Percentiles rank a stretch among this genome's conserved stretches.
Evolutionary conservation across 2,888 invertebrate species (phyloP).

Genomic region (Synanthedon tipuliformis): DNA sequence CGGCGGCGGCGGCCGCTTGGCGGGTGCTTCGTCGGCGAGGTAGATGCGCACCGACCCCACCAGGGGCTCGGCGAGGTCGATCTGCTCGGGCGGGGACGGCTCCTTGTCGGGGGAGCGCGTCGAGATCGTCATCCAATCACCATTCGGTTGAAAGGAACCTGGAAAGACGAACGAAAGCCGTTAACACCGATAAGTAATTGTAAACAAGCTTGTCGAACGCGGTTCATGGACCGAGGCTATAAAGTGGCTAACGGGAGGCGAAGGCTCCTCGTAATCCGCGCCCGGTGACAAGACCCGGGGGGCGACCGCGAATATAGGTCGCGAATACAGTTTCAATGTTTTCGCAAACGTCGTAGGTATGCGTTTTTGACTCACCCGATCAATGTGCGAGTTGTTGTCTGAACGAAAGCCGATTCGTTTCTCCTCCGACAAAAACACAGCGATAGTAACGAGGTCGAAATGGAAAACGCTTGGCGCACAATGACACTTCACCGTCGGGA

Average conservation of each 20-base stretch:
- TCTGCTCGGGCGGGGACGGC: constrained; percentile 50
- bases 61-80: constrained; percentile 56
- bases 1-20: constrained; percentile 36
- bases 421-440: constrained; percentile 31
- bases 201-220: constrained; percentile 29
- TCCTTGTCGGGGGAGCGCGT: constrained; percentile 52
- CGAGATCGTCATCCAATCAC: constrained; percentile 69
- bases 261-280: constrained; percentile 1
- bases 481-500: neutral
- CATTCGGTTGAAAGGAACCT: constrained; percentile 55
- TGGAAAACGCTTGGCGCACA: constrained; percentile 21
- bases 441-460: constrained; percentile 51
- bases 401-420: constrained; percentile 37
- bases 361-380: constrained; percentile 48
- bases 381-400: constrained; percentile 49
- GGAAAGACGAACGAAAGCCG: constrained; percentile 21
- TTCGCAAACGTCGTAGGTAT: neutral
- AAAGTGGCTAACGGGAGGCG: constrained; percentile 19
- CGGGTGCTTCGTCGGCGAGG: constrained; percentile 51
- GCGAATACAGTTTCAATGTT: constrained; percentile 5
- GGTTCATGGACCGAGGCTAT: constrained; percentile 50
- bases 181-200: neutral
- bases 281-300: constrained; percentile 6
- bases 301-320: constrained; percentile 17
- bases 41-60: constrained; percentile 61